Evolutionary conservation across 2,113 vertebrate genomes (phyloP), one percentile per base, ranked within the genome.

Genomic region (Neoarius graeffei): DNA sequence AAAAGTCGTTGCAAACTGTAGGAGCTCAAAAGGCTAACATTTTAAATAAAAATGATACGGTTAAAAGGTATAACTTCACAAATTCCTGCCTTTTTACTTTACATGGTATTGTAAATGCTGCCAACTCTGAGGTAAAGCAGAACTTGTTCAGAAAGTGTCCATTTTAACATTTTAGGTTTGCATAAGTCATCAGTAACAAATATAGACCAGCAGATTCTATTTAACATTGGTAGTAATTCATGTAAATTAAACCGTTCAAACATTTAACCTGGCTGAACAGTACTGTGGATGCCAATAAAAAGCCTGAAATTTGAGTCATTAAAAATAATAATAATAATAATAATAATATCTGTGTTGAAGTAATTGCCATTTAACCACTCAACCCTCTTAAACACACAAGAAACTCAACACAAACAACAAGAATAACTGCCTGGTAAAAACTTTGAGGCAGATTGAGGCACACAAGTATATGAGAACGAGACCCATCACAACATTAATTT

Each of bases 381-480:
- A 89, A 80, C 83, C 80, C 83, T 76, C 15, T 62, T 73, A 77
- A 81, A 42, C 71, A 64, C 27, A 73, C 42, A 88, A 59, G 17
- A 79, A 77, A 81, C 17, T 13, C 1, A 30, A 59, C 52, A 50
- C 77, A 80, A 19, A 59, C 50, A 30, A 35, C 9, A 84, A 83
- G 69, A 62, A 67, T 13, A 84, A 89, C 76, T 0, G n/a, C 69
- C 82, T 59, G 9, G 59, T 89, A 59, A 85, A 91, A 87, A 86
- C 27, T 85, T 69, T 74, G 81, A 88, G 89, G 81, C 85, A 88
- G 76, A 88, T 66, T 52, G 81, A 90, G 87, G 85, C 89, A 90
- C 91, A 90, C 79, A 76, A 81, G 88, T 87, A 85, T 60, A 20
- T 74, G 77, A 87, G 50, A 83, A 86, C 13, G 10, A 76, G 30